Percentiles rank a stretch among this genome's conserved stretches.
phyloP scores from a whole-genome alignment of 2,113 vertebrate species.

The Dunckerocampus dactyliophorus region DNA sequence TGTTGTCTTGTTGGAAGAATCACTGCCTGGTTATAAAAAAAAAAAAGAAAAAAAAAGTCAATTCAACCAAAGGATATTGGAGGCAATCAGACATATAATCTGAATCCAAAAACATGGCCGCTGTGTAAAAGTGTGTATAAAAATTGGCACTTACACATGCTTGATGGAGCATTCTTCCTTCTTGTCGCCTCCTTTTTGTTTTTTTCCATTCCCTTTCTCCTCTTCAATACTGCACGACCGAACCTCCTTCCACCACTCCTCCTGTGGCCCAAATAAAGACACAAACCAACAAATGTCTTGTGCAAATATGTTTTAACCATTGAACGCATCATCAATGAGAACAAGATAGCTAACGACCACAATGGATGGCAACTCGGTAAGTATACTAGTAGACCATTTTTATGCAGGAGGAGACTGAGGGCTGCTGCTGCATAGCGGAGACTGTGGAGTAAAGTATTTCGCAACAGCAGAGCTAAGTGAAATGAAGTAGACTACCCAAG shows the following conservation, averaged over 20 bases:
- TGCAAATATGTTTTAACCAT: conserved; percentile 29
- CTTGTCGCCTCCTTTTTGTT: conserved; percentile 27
- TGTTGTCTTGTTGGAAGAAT: conserved; percentile 66
- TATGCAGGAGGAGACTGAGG: too few species aligned
- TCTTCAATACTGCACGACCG: conserved; percentile 68
- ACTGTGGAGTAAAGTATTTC: too few species aligned
- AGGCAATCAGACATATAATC: conserved; percentile 46
- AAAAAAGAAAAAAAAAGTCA: conserved; percentile 23
- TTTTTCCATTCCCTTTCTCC: conserved; percentile 36
- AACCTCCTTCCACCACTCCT: conserved; percentile 44
- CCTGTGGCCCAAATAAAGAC: conserved; percentile 71
- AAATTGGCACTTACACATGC: conserved; percentile 74
- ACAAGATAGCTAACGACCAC: not conserved
- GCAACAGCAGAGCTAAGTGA: too few species aligned
- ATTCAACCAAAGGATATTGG: conserved; percentile 51
- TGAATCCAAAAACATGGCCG: conserved; percentile 34
- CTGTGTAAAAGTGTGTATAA: conserved; percentile 52
- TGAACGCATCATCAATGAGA: not conserved
- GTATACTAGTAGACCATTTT: too few species aligned
- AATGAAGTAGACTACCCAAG: too few species aligned
- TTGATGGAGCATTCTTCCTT: conserved; percentile 66
- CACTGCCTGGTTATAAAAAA: conserved; percentile 53
- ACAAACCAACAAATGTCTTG: conserved; percentile 57
- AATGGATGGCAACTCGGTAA: too few species aligned
- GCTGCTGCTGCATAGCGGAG: too few species aligned